Evolutionary conservation across 2,888 invertebrate species (phyloP).

Genomic region (Pollenia amentaria): DNA sequence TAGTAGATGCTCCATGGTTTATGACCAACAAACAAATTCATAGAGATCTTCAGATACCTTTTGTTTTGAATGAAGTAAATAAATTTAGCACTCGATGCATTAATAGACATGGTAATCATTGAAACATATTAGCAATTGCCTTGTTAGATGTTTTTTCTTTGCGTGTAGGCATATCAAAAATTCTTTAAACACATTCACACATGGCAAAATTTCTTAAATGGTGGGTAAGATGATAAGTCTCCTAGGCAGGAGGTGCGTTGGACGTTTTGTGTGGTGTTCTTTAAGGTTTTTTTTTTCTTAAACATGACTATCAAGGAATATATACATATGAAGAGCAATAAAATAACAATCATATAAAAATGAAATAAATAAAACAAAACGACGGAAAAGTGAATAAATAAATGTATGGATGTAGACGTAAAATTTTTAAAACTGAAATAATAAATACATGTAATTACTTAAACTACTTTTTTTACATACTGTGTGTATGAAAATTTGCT

Average conservation of each 20-base stretch:
- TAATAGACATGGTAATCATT: no score
- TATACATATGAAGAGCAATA: not conserved
- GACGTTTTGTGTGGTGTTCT: no score
- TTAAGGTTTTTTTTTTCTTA: not conserved
- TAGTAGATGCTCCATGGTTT: no score
- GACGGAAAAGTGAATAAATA: not conserved
- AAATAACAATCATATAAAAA: not conserved
- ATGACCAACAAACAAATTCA: no score
- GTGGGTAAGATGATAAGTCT: constrained; percentile 11
- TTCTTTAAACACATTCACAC: constrained; percentile 20
- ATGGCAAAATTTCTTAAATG: constrained; percentile 38
- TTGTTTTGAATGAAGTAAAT: no score
- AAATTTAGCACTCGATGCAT: no score
- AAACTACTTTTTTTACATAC: no score
- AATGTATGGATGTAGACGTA: constrained; percentile 25
- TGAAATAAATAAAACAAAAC: not conserved
- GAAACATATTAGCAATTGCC: no score
- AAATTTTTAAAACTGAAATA: constrained; percentile 49
- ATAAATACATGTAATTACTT: no score
- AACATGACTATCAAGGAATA: constrained; percentile 1
- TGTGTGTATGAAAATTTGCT: not conserved
- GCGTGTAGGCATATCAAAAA: constrained; percentile 55
- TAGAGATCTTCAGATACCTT: no score
- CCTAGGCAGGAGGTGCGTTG: no score
- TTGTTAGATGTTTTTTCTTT: no score